A percentile compares a stretch with the other conserved stretches of the same genome.
Conservation (phyloP, 92 coral and sea anemone species). For the Parazoanthus swiftii region DNA sequence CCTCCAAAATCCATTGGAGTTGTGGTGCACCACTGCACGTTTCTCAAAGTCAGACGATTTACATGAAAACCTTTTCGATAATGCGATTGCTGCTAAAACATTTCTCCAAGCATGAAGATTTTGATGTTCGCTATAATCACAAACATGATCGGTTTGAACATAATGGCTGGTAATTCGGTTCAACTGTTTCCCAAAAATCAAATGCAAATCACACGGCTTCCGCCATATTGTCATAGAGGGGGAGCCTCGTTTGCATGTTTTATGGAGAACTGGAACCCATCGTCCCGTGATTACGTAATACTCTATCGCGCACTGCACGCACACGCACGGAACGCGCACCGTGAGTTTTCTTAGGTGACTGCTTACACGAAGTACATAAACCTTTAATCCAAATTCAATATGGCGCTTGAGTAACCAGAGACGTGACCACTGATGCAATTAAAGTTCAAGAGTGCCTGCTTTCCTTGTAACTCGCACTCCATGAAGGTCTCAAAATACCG, state of each 20-base stretch:
- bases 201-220: neutral
- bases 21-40: neutral
- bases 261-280: neutral
- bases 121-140: neutral
- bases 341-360: too few species aligned
- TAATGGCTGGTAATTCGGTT: too few species aligned
- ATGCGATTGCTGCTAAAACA: neutral
- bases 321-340: too few species aligned
- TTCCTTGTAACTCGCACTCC: too few species aligned
- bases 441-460: too few species aligned
- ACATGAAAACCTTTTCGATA: neutral
- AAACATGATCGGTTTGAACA: neutral
- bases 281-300: neutral
- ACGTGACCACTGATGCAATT: too few species aligned
- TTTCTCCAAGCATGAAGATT: neutral
- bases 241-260: slow-evolving; percentile 1
- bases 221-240: neutral
- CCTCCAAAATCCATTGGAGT: neutral
- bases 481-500: too few species aligned
- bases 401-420: too few species aligned
- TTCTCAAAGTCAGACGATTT: neutral
- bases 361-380: too few species aligned
- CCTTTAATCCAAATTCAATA: too few species aligned
- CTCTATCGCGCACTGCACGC: neutral
- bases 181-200: neutral